Evolutionary conservation across 30 jellyfish, hydroid and myxozoan species (phyloP).

Genomic region (Hydractinia echinata): DNA sequence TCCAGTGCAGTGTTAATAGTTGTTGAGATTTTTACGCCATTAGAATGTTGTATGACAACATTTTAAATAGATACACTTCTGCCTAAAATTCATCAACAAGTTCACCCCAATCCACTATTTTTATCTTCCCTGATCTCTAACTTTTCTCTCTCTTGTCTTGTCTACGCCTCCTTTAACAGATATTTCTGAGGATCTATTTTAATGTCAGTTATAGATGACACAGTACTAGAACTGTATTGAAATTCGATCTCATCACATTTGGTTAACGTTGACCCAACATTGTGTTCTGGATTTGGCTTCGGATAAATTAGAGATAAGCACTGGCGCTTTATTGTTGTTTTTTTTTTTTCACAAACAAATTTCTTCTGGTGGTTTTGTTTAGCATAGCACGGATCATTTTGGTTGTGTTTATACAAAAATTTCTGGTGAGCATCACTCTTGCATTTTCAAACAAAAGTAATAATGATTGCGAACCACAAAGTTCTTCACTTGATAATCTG

Average conservation of each 20-base stretch:
- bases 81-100: no score
- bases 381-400: no score
- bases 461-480: not conserved
- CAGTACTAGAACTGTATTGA: not conserved
- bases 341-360: no score
- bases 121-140: not conserved
- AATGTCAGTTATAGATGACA: not conserved
- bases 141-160: not conserved
- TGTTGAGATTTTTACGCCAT: no score
- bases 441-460: conserved; percentile 23
- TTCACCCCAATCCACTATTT: conserved; percentile 7
- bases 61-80: no score
- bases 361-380: no score
- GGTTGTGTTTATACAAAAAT: conserved; percentile 19
- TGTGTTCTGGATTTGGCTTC: no score
- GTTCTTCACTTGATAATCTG: not conserved
- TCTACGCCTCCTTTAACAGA: not conserved
- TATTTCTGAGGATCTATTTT: not conserved
- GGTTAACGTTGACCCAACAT: not conserved
- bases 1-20: no score
- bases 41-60: no score
- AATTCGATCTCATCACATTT: not conserved
- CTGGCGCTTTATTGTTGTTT: no score
- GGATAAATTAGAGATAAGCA: no score
- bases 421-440: conserved; percentile 31